Evolutionary conservation across 2,888 invertebrate species (phyloP).

Genomic region (Drosophila testacea): DNA sequence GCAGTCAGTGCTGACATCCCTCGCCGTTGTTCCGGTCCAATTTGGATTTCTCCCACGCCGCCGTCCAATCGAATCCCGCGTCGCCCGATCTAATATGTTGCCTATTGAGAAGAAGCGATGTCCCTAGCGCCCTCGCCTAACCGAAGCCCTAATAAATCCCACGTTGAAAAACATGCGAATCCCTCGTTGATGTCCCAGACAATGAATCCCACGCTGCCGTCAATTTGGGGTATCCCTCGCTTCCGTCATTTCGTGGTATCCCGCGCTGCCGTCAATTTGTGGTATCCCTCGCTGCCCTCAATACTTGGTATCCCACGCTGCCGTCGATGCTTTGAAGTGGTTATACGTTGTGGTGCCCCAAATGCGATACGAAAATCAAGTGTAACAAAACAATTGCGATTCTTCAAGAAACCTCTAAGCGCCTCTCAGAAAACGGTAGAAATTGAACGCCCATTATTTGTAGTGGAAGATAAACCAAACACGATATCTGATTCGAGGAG

Average conservation of each 20-base stretch:
- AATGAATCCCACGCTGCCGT: conserved; percentile 48
- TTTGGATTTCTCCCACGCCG: conserved; percentile 27
- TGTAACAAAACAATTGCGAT: conserved; percentile 18
- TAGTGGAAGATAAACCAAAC: conserved; percentile 26
- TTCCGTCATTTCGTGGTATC: conserved; percentile 37
- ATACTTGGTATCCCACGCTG: background rate
- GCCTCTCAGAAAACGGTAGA: conserved; percentile 37
- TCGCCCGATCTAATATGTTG: conserved; percentile 23
- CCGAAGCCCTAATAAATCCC: conserved; percentile 71
- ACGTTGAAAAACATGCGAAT: conserved; percentile 46
- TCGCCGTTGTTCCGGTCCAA: conserved; percentile 12
- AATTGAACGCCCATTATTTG: conserved; percentile 15
- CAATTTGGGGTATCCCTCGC: conserved; percentile 57
- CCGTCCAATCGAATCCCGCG: conserved; percentile 44
- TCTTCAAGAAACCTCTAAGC: conserved; percentile 37
- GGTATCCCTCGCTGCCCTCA: conserved; percentile 26
- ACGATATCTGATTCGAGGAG: conserved; percentile 15
- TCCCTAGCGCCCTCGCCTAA: conserved; percentile 71
- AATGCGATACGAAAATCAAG: conserved; percentile 27
- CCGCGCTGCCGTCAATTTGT: conserved; percentile 43
- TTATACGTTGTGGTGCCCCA: conserved; percentile 10
- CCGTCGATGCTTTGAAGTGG: conserved; percentile 4
- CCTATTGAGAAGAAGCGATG: conserved; percentile 22
- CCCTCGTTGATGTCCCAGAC: conserved; percentile 45
- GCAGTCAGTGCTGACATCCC: conserved; percentile 32